Evolutionary conservation across 2,113 vertebrate species (phyloP), one percentile per base, ranked within the genome.

Genomic region (Eupsittula cactorum): DNA sequence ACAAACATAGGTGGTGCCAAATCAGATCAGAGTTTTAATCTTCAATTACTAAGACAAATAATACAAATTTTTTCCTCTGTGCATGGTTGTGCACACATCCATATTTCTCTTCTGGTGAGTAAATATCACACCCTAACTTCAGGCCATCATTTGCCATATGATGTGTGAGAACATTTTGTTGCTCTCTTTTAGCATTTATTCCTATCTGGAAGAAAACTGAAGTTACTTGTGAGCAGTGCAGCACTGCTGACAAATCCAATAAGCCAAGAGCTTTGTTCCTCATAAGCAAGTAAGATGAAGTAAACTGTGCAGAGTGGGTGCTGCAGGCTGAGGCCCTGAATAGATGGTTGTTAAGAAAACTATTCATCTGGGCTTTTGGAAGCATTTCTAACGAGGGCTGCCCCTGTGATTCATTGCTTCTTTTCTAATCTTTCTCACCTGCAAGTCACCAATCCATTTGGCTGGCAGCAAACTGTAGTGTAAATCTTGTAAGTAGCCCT

Each of bases 171-270:
- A 95, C 67, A 84, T 82, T 95, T 71, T 79, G 81, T 79, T 97
- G 95, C 91, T 95, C 94, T 95, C 91, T 95, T 95, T 62, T 49
- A 87, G 93, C 62, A 79, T 95, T 96, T 92, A 84, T 91, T 95
- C 62, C 62, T 76, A 13, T 63, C 83, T 67, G 42, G 74, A 89
- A 75, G 49, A 87, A 95, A 92, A 91, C 63, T 35, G 91, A 95
- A 59, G 71, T 89, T 89, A 84, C 55, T 49, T 83, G 60, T 68
- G 62, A 93, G 92, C 73, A 63, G 50, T 14, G 33, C 85, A 21
- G 42, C 5, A 6, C 62, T 76, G 60, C 69, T 87, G 91, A 91
- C 84, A 94, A 76, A 92, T 89, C 65, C 89, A 67, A 57, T 85
- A 95, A 73, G 47, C 57, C 57, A 55, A 83, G 62, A 76, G 84